Evolutionary conservation across 2,888 invertebrate species (phyloP), one percentile per base, ranked within the genome.

Genomic region (Piscicola geometra): DNA sequence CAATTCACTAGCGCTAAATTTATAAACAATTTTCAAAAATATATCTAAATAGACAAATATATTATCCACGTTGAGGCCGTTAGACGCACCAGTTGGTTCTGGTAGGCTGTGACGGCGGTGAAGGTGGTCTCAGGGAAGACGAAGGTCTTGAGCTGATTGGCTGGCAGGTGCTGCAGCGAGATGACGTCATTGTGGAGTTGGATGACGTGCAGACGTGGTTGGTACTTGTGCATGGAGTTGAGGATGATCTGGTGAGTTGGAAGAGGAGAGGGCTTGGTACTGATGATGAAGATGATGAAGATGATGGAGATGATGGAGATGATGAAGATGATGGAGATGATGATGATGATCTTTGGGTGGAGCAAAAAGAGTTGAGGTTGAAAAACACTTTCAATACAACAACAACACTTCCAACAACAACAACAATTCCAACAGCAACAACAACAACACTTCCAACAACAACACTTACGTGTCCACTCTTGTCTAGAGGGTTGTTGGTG

Each of bases 221-320:
- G 98, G 87, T 99, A 99, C 83, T 95, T 92, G 89, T 99, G 98
- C 99, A 99, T 99, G 66, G 98, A 98, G 86, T 99, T 99, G 79
- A 99, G 88, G 81, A 99, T 95, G 85, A 99, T 91, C 98, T 99
- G 90, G 32, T 36, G n/a, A 25, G 64, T 2, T 32, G n/a, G 36
- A 9, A 9, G 41, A 41, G 41, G 25, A 21, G 21, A 25, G n/a
- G 60, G 60, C 3, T 56, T 5, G 9, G 9, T 5, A 18, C 15
- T 5, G 21, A 21, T 56, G 21, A 15, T 56, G 25, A 56, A 56
- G 60, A 25, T 56, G 21, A 18, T 56, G 25, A 56, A 56, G 25
- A 56, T 56, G 21, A 15, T 25, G 5, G n/a, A 56, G n/a, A 18
- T 9, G 9, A 21, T 25, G 9, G 21, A 56, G 21, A 56, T 41